Conservation (phyloP, 2,888 invertebrate genomes). For the Xanthorhoe spadicearia region DNA sequence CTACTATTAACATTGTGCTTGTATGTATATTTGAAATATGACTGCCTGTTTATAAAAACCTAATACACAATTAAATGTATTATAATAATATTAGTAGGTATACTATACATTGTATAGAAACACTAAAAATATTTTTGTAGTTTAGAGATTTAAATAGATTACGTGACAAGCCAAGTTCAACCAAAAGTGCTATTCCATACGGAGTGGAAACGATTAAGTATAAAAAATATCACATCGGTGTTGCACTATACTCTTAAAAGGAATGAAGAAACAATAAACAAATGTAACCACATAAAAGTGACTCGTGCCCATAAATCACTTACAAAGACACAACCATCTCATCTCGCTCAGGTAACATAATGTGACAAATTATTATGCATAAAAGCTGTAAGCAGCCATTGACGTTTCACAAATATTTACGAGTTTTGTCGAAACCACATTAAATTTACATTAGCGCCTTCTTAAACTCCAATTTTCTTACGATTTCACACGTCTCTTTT, state of each 20-base stretch:
- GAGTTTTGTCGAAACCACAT: slow-evolving; percentile 33
- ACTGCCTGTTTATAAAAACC: slow-evolving; percentile 3
- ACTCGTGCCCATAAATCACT: slow-evolving; percentile 17
- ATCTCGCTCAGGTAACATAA: slow-evolving; percentile 33
- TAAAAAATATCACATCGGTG: slow-evolving; percentile 1
- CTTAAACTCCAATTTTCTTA: slow-evolving; percentile 17
- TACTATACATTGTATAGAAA: neutral
- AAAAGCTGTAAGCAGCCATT: slow-evolving; percentile 32
- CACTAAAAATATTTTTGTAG: neutral
- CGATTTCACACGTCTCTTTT: slow-evolving; percentile 1
- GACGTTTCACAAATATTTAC: slow-evolving; percentile 31
- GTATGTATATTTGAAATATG: slow-evolving; percentile 15
- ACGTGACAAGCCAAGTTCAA: neutral
- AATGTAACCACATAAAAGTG: slow-evolving; percentile 1
- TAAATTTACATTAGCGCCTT: slow-evolving; percentile 34
- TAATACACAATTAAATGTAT: neutral
- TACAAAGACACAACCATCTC: slow-evolving; percentile 35
- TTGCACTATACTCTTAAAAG: neutral
- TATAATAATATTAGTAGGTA: neutral
- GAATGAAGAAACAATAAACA: slow-evolving; percentile 12
- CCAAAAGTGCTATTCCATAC: neutral
- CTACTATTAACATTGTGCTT: slow-evolving; percentile 2
- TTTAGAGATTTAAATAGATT: neutral
- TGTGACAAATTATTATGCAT: slow-evolving; percentile 42
- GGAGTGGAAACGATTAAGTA: neutral